Percentiles rank a stretch among this genome's conserved stretches.
These are phyloP conservation scores for Nothocercus julius DNA, from an alignment of 2,113 vertebrate species.

Conservation along the genomic window DNA sequence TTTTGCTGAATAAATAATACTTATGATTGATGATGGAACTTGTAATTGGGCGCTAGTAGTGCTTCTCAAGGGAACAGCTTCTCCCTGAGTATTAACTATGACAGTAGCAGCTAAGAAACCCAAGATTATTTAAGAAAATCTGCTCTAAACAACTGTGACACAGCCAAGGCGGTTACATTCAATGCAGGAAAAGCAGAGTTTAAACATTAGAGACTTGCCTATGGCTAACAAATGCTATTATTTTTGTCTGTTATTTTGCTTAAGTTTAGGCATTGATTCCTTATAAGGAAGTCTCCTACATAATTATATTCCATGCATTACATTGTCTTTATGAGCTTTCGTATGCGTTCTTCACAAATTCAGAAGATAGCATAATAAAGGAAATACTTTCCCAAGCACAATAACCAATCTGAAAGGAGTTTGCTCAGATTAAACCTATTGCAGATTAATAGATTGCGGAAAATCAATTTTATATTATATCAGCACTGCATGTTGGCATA, in stretches of 20 bases:
- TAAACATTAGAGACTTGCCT: background rate
- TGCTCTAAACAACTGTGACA: constrained; percentile 76
- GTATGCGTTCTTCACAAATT: constrained; percentile 21
- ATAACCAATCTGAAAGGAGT: constrained; percentile 56
- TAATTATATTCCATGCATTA: constrained; percentile 23
- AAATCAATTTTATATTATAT: constrained; percentile 71
- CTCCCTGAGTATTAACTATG: constrained; percentile 86
- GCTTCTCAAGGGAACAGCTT: constrained; percentile 86
- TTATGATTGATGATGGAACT: constrained; percentile 99
- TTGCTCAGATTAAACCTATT: constrained; percentile 72
- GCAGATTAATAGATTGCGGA: constrained; percentile 76
- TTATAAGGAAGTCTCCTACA: constrained; percentile 8
- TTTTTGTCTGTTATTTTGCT: constrained; percentile 44
- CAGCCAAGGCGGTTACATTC: constrained; percentile 57
- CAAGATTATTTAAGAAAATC: constrained; percentile 69
- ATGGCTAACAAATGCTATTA: background rate
- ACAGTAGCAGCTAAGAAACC: constrained; percentile 82
- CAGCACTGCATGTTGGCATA: constrained; percentile 55
- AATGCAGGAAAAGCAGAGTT: background rate
- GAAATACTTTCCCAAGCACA: constrained; percentile 13
- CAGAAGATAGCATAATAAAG: background rate
- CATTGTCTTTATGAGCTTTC: constrained; percentile 57
- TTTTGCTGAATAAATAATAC: constrained; percentile 99
- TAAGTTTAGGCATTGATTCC: constrained; percentile 18
- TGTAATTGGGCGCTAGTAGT: constrained; percentile 96